Evolutionary conservation across 2,113 vertebrate genomes (phyloP).

Genomic region (Salvelinus alpinus): DNA sequence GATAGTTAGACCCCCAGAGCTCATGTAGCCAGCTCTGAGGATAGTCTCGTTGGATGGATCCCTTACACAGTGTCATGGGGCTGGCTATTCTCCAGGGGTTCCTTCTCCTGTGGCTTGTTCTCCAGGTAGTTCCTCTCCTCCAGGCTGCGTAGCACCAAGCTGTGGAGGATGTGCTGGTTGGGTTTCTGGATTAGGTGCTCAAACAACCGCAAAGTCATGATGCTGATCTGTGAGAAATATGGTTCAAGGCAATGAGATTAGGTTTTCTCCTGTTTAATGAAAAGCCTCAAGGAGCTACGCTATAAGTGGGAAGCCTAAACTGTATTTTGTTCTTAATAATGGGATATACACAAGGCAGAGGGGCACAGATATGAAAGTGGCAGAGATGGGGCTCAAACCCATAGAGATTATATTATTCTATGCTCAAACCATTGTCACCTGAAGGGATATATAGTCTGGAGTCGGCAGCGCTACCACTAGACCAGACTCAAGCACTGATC

Average conservation of each 20-base stretch:
- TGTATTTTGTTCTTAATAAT: too few relatives aligned
- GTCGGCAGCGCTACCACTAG: too few relatives aligned
- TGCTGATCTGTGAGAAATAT: conserved; percentile 87
- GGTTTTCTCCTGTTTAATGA: too few relatives aligned
- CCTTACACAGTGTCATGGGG: conserved; percentile 95
- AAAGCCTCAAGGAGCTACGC: too few relatives aligned
- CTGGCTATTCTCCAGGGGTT: conserved; percentile 92
- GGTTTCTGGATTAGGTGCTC: conserved; percentile 98
- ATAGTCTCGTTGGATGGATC: not conserved
- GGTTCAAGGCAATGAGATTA: not conserved
- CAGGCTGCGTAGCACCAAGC: conserved; percentile 89
- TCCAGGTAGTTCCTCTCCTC: conserved; percentile 95
- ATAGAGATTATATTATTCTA: too few relatives aligned
- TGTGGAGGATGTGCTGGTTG: conserved; percentile 93
- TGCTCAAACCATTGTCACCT: too few relatives aligned
- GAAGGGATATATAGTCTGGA: too few relatives aligned
- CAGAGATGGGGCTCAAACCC: too few relatives aligned
- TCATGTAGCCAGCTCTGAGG: not conserved
- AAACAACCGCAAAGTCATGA: conserved; percentile 96
- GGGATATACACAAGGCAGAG: too few relatives aligned
- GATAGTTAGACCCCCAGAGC: not conserved
- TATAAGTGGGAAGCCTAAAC: too few relatives aligned
- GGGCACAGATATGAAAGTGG: too few relatives aligned
- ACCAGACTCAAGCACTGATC: too few relatives aligned
- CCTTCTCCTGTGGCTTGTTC: conserved; percentile 89